Evolutionary conservation across 2,888 invertebrate genomes (phyloP), one percentile per base, ranked within the genome.

Genomic region (Dioctria rufipes): DNA sequence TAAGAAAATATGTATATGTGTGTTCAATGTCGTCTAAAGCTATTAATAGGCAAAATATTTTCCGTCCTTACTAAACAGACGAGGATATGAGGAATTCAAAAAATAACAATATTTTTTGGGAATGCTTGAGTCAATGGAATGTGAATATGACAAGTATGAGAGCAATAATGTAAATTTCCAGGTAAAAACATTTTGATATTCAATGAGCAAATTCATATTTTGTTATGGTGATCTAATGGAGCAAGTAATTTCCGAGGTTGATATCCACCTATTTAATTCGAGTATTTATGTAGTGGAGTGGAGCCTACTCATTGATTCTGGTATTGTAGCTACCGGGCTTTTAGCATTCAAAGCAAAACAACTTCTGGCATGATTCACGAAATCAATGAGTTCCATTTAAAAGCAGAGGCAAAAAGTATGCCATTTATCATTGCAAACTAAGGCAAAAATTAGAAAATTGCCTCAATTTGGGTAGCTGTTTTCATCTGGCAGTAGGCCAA

Each of bases 381-480:
- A 25, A 25, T 25, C 25, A 4, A 11, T 25, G 11, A 39, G 61
- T 61, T 5, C 61, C 61, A 61, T 25, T 61, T 61, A 39, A 61
- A n/a, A 25, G 25, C 25, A 25, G 25, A 13, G 58, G 3, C 6
- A n/a, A 3, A 39, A 39, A 25, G 25, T 25, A 39, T 4, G 11
- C 11, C 37, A 25, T 61, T 58, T 61, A 37, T 61, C 40, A 8
- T 37, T 6, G 6, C 61, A 39, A 11, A 61, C 4, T 39, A 61
- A 61, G 61, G 13, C 51, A 61, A 61, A 61, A 61, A 39, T 61
- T 61, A 37, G 61, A 61, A 25, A 39, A 61, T 61, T 61, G 61
- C 25, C 61, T 61, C 25, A 61, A 61, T 61, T 61, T 61, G 61
- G 61, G n/a, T n/a, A 39, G 37, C 39, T 37, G 25, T 25, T 25